These are phyloP conservation scores for Metaphire vulgaris DNA, from an alignment of 1,140 invertebrate genomes.

Conservation along the genomic window DNA sequence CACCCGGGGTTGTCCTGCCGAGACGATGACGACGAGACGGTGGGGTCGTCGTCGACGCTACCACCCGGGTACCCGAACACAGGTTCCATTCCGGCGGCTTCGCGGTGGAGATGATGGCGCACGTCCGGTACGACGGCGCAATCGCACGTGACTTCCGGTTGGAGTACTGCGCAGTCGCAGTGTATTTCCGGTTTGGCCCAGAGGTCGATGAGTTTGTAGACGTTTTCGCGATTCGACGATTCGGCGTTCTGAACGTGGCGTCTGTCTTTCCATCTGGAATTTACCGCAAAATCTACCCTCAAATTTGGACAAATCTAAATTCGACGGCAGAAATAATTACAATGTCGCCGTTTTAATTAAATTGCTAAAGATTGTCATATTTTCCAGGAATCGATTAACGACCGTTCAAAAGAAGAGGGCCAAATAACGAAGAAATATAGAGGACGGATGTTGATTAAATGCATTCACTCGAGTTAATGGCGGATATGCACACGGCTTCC, in stretches of 20 bases:
- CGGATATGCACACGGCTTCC: too few species aligned
- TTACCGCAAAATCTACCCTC: too few species aligned
- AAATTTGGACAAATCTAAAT: too few species aligned
- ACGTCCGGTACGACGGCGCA: not conserved
- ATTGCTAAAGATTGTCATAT: too few species aligned
- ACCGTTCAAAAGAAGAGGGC: too few species aligned
- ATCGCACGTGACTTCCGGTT: not conserved
- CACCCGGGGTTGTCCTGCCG: not conserved
- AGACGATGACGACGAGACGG: too few species aligned
- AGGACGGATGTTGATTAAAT: too few species aligned
- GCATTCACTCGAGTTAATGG: too few species aligned
- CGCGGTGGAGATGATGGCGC: not conserved
- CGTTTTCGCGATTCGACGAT: not conserved
- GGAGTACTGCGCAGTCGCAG: not conserved
- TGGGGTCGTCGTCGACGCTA: not conserved
- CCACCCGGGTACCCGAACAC: not conserved
- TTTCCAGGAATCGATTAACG: too few species aligned
- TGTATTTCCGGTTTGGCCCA: not conserved
- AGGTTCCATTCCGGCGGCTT: not conserved
- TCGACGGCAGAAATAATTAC: too few species aligned
- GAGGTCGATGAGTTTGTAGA: not conserved
- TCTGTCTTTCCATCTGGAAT: not conserved
- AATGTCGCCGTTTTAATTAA: too few species aligned
- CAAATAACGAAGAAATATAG: too few species aligned
- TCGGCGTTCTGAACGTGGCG: not conserved